Percentiles rank a stretch among this genome's conserved stretches.
Conservation (phyloP, 2,888 invertebrate species). For the Eupithecia pulchellata region DNA sequence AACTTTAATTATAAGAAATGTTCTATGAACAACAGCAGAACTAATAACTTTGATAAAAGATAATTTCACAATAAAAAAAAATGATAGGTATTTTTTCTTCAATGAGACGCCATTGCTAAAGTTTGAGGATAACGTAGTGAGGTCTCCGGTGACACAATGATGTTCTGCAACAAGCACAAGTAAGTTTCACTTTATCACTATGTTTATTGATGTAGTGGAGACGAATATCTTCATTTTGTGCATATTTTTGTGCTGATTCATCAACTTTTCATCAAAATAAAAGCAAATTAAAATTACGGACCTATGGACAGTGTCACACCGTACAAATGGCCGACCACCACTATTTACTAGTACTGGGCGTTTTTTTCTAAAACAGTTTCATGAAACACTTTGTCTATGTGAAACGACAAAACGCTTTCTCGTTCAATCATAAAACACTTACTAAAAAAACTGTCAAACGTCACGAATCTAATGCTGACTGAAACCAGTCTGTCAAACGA, state of each 20-base stretch:
- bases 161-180: constrained; percentile 84
- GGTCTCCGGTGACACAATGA: constrained; percentile 82
- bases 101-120: constrained; percentile 82
- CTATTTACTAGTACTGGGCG: too few relatives aligned
- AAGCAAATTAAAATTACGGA: constrained; percentile 79
- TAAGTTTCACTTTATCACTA: constrained; percentile 76
- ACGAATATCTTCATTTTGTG: constrained; percentile 66
- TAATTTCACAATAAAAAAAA: constrained; percentile 62
- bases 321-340: constrained; percentile 90
- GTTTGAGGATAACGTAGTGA: constrained; percentile 78
- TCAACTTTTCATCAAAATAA: constrained; percentile 76
- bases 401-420: too few relatives aligned
- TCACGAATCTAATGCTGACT: too few relatives aligned
- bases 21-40: constrained; percentile 52
- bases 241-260: constrained; percentile 76
- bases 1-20: constrained; percentile 58
- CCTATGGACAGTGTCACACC: constrained; percentile 88
- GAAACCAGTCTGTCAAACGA: too few relatives aligned
- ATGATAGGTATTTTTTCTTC: constrained; percentile 67
- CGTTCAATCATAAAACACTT: too few relatives aligned
- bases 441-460: too few relatives aligned
- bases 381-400: too few relatives aligned
- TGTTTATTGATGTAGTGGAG: constrained; percentile 62
- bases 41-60: constrained; percentile 53
- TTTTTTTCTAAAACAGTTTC: too few relatives aligned